Base-by-base conservation (phyloP, 2,797 vertebrate genomes). In the Bovichtus variegatus region DNA sequence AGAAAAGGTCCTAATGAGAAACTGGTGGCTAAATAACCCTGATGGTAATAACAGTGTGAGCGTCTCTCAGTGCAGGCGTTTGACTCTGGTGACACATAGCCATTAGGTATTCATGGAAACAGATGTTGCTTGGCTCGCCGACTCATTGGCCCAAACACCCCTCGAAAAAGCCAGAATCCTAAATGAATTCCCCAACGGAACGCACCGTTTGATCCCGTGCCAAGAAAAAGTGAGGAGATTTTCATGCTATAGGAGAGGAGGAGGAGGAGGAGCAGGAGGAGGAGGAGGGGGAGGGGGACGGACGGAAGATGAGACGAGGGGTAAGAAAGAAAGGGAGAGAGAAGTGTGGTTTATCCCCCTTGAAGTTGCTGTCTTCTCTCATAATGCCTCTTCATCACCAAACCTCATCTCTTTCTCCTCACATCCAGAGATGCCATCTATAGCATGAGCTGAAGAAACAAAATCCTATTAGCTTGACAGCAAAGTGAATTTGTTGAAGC, bases 31-130 rank as follows among this genome's bases (percentile, higher is more conserved):
- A 90, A 86, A 86, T 85, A 90, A 87, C 72, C 82, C 72, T 81
- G 87, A 89, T 91, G 79, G 86, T 83, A 91, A 90, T 90, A 89
- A 91, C 86, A 89, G 81, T 64, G 74, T 75, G 87, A 84, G 81
- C 54, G 13, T 91, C 87, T 86, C 82, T 86, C 53, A 0, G 82
- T 89, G 87, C 86, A 74, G 82, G 68, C 43, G 82, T 88, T 91
- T 93, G 89, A 94, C 91, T 94, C 84, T 34, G 75, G 88, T 91
- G 91, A 94, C 91, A 95, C 82, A 15, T 67, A 84, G 71, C 81
- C 82, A 89, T 92, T 91, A 94, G 86, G 80, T 88, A 93, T 93
- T 94, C 91, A 92, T 87, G 90, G 88, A 94, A 95, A 95, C 90
- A 94, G 93, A 94, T 93, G 90, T 92, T 87, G 88, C 76, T 84